A percentile compares a stretch with the other conserved stretches of the same genome.
These are phyloP conservation scores for Ateles fusciceps DNA, from an alignment of 2,797 vertebrate genomes.

Conservation along the genomic window DNA sequence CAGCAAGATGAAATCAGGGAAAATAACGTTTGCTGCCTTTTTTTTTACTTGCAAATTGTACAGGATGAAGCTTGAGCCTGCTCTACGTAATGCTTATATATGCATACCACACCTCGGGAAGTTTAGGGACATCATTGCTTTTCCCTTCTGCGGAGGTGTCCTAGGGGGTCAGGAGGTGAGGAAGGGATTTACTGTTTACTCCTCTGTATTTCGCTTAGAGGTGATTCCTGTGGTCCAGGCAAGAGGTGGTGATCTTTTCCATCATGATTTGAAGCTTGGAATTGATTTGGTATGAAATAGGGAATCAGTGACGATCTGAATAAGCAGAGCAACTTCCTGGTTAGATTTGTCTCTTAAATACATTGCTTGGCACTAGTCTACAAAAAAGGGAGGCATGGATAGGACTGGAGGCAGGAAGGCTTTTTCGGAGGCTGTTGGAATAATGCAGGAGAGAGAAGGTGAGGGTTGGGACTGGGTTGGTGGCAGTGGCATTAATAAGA, in stretches of 20 bases:
- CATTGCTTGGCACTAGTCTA: background rate
- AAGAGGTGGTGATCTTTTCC: background rate
- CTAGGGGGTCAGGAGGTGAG: background rate
- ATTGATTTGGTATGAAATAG: background rate
- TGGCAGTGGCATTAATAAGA: background rate
- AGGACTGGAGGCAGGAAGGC: background rate
- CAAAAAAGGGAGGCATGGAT: background rate
- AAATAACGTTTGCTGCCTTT: background rate
- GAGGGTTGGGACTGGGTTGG: background rate
- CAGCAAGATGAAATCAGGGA: background rate
- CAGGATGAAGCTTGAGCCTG: background rate
- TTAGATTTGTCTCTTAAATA: background rate
- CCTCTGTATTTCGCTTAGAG: background rate
- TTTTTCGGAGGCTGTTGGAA: no score
- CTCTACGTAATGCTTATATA: accelerated
- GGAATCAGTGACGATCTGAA: background rate
- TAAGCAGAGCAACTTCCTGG: background rate
- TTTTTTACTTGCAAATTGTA: background rate
- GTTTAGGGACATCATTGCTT: background rate
- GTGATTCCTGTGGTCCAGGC: background rate
- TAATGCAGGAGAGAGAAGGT: background rate
- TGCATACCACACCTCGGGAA: background rate
- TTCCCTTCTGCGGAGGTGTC: background rate
- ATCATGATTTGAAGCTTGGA: background rate
- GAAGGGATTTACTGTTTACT: background rate